Evolutionary conservation across 2,888 invertebrate genomes (phyloP), one percentile per base, ranked within the genome.

Genomic region (Yponomeuta plumbellus): DNA sequence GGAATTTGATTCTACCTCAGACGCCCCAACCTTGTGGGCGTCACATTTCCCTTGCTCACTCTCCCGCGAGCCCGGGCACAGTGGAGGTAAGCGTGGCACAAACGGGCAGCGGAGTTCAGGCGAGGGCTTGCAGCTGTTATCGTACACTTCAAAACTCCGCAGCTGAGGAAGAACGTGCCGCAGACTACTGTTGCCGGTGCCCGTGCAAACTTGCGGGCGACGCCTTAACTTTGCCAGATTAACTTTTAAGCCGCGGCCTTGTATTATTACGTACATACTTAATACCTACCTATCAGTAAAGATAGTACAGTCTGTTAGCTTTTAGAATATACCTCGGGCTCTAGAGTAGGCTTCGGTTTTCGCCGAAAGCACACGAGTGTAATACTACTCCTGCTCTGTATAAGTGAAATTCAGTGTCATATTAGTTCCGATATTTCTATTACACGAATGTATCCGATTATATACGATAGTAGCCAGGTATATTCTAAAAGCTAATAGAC

Each of bases 121-220:
- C 44, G 44, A 13, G 44, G 44, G 23, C 59, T 57, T 26, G 64
- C 67, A 67, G 67, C 67, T 67, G 67, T 67, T 67, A 67, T 67
- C 67, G 64, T 52, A 61, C 34, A 74, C 73, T 76, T 75, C 73
- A 73, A 72, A 79, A 80, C 76, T 78, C 73, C 70, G 70, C 73
- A 71, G 74, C 71, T 77, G 71, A 70, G 69, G 72, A 74, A 67
- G 68, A 71, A 75, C 76, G 76, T 80, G 78, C 76, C 70, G 68
- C 68, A 65, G 71, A 71, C 73, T 70, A 75, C 69, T 69, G 70
- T 57, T 70, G 71, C 71, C 68, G 70, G 69, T 72, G 66, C 59
- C 17, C 17, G 44, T 52, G 44, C 44, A 21, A 59, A 23, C 59
- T 59, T 59, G 23, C 8, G 17, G 44, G 44, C 17, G 44, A 34